Evolutionary conservation across 2,113 vertebrate genomes (phyloP), one percentile per base, ranked within the genome.

Genomic region (Mastomys coucha): DNA sequence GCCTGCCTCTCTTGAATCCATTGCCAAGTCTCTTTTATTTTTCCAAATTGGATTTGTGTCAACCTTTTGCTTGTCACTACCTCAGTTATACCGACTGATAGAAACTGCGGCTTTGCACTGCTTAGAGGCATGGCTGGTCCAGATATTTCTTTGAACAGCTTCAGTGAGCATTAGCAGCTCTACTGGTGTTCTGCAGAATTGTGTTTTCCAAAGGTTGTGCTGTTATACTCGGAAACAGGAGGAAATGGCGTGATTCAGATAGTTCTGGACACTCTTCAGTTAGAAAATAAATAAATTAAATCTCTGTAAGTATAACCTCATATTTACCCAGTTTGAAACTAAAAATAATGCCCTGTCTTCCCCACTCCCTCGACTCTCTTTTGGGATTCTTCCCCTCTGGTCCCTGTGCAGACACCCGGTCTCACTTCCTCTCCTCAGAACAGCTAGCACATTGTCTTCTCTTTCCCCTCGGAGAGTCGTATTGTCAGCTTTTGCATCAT

Each of bases 291-390:
- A 17, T 36, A 7, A 81, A 7, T 14, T 1, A 17, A 10, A 56
- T 28, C 20, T 24, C 60, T 2, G 5, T 88, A 31, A 51, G 24
- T 12, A 0, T 36, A 51, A 28, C 11, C 51, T 39, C 45, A 8
- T 2, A 9, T 56, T 33, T 89, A 58, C 73, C 49, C 28, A 20
- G 6, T 4, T 33, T 17, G 12, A 19, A 39, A 2, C 58, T 77
- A 16, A 4, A 11, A 8, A 19, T 19, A 10, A 31, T 19, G 14
- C 24, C 72, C 36, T 65, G 12, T 16, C 5, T 28, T 20, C 2
- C 2, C 7, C 3, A 0, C 6, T 26, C 2, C 13, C 33, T 70
- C 2, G 1, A 31, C 45, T 60, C 2, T 70, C 65, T 49, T 73
- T 24, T 1, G 5, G 4, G 19, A 28, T 24, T 39, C 36, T 3